Evolutionary conservation across 1,140 invertebrate species (phyloP).

Genomic region (Hylaeus volcanicus): DNA sequence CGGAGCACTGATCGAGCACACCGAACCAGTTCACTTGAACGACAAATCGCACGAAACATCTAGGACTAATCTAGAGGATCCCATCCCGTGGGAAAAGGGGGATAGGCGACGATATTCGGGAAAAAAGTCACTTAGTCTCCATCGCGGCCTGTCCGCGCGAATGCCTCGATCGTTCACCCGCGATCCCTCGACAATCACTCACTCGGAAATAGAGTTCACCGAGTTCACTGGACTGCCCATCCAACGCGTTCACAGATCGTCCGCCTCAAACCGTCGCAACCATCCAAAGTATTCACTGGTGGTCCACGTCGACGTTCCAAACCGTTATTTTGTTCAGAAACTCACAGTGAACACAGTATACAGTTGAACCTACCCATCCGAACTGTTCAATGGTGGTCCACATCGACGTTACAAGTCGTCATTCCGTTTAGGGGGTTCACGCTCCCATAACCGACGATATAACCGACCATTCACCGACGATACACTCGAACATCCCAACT

Average conservation of each 20-base stretch:
- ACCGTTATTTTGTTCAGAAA: no score
- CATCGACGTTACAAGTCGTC: no score
- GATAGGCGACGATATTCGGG: background rate
- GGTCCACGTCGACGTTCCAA: no score
- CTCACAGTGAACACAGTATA: no score
- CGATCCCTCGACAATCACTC: background rate
- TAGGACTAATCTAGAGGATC: conserved; percentile 48
- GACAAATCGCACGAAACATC: conserved; percentile 51
- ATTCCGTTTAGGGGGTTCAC: no score
- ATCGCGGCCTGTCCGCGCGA: conserved; percentile 19
- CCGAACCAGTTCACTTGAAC: conserved; percentile 46
- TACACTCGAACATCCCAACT: no score
- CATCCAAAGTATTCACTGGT: background rate
- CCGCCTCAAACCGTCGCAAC: background rate
- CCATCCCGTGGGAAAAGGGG: background rate
- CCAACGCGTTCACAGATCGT: background rate
- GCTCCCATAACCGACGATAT: no score
- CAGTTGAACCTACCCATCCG: no score
- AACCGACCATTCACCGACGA: no score
- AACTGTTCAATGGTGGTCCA: no score
- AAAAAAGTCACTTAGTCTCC: conserved; percentile 47
- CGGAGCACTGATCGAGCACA: conserved; percentile 56
- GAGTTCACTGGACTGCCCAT: background rate
- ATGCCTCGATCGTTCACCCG: conserved; percentile 18
- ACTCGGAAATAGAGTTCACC: background rate